Evolutionary conservation across 2,888 invertebrate species (phyloP).

Genomic region (Eulithis prunata): DNA sequence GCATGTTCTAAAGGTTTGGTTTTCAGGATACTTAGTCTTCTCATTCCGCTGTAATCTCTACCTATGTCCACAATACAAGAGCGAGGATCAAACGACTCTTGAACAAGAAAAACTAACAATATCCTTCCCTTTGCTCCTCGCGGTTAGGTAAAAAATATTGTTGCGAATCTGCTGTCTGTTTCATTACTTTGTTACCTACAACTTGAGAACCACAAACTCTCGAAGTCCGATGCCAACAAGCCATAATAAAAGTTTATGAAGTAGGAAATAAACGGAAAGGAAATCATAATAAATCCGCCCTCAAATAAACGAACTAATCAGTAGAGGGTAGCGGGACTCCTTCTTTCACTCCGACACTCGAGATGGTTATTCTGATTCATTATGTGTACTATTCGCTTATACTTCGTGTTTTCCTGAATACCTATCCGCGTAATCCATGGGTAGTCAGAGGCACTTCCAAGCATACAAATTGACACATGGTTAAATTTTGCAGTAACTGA

Average conservation of each 20-base stretch:
- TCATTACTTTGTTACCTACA: not conserved
- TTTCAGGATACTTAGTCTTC: no score
- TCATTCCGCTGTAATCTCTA: no score
- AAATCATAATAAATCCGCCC: conserved; percentile 78
- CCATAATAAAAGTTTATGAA: conserved; percentile 55
- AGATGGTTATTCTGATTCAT: not conserved
- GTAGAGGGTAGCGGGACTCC: conserved; percentile 44
- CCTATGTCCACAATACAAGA: not conserved
- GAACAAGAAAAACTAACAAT: not conserved
- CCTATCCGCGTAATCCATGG: no score
- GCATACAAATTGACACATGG: no score
- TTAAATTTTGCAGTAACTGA: no score
- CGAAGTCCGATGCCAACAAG: conserved; percentile 28
- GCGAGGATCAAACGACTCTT: not conserved
- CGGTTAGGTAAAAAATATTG: not conserved
- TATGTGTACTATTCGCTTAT: not conserved
- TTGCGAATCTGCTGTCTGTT: not conserved
- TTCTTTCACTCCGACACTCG: conserved; percentile 11
- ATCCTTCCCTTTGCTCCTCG: no score
- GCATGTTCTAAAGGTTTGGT: no score
- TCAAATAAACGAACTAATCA: conserved; percentile 80
- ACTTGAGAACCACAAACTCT: conserved; percentile 19
- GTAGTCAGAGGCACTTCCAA: no score
- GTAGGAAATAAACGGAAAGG: conserved; percentile 64
- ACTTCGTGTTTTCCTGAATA: no score